Evolutionary conservation across 1,140 invertebrate genomes (phyloP).

Genomic region (Acromyrmex heyeri): DNA sequence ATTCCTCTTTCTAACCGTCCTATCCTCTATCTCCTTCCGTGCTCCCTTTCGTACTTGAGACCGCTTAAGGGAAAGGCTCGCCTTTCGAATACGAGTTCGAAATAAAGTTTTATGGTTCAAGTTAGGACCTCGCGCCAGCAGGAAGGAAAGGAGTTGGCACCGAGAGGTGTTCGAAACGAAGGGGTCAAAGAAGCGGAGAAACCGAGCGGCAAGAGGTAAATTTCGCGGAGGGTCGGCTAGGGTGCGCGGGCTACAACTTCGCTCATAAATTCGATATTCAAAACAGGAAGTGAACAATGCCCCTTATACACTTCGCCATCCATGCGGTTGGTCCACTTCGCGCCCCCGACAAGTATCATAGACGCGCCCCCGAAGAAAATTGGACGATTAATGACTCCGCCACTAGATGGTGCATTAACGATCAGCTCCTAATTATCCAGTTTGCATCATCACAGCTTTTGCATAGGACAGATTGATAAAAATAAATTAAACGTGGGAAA

Average conservation of each 20-base stretch:
- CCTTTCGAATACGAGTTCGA: slow-evolving; percentile 70
- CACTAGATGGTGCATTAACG: slow-evolving; percentile 37
- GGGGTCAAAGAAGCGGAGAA: slow-evolving; percentile 57
- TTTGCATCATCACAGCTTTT: neutral
- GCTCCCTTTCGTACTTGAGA: slow-evolving; percentile 13
- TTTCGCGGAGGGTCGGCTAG: slow-evolving; percentile 57
- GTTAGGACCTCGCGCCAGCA: slow-evolving; percentile 67
- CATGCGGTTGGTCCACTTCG: slow-evolving; percentile 39
- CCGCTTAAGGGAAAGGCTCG: slow-evolving; percentile 73
- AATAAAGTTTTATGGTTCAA: slow-evolving; percentile 79
- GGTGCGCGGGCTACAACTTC: slow-evolving; percentile 73
- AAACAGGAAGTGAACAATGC: slow-evolving; percentile 80
- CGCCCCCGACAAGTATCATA: slow-evolving; percentile 6
- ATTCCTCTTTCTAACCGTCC: neutral
- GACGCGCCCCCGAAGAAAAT: slow-evolving; percentile 58
- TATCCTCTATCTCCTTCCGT: neutral
- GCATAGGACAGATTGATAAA: neutral
- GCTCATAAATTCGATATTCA: slow-evolving; percentile 82
- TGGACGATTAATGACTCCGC: slow-evolving; percentile 61
- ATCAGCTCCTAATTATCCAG: slow-evolving; percentile 37
- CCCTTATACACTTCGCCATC: slow-evolving; percentile 66
- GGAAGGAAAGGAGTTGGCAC: slow-evolving; percentile 38
- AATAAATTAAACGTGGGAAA: neutral
- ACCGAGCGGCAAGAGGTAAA: slow-evolving; percentile 48
- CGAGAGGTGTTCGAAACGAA: slow-evolving; percentile 52